Evolutionary conservation across 2,113 vertebrate genomes (phyloP), one percentile per base, ranked within the genome.

Genomic region (Rhynchopsitta pachyrhyncha): DNA sequence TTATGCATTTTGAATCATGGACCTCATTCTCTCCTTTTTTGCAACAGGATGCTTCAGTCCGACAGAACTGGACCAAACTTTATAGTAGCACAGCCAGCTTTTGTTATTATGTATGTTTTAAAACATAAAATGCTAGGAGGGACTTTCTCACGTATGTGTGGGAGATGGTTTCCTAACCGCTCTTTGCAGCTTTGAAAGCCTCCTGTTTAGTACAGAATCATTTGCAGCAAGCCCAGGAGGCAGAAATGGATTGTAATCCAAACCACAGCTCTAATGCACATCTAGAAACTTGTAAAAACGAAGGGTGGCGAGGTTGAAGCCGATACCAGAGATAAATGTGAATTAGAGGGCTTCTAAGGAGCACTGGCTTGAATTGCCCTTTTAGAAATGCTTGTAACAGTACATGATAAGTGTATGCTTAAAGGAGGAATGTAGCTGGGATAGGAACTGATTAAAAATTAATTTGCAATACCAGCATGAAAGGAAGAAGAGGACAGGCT

Each of bases 371-470:
- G 60, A 95, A 77, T 31, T 92, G 66, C 14, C 35, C 60, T 76
- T 93, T 95, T 79, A 42, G 74, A 95, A 94, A 85, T 91, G 39
- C 70, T 76, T 92, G 92, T 91, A 87, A 37, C 62, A 73, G 67
- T 64, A 35, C 7, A 13, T 79, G 83, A 8, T 79, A 87, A 92
- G 31, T 47, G 24, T 86, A 14, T 74, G 60, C 73, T 96, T 92
- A 94, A 94, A 64, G 77, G 52, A 52, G 28, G 37, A 59, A 66
- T 53, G 84, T 87, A 57, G 84, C 77, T 94, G 89, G 74, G 70
- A 25, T 84, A 82, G 41, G 62, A 91, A 85, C 70, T 87, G 84
- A 80, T 95, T 87, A 95, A 96, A 95, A 94, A 87, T 95, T 96
- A 76, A 95, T 94, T 73, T 85, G 85, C 37, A 66, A 19, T 91